Evolutionary conservation across 2,113 vertebrate species (phyloP), one percentile per base, ranked within the genome.

Genomic region (Cyprinodon brontotheroides): DNA sequence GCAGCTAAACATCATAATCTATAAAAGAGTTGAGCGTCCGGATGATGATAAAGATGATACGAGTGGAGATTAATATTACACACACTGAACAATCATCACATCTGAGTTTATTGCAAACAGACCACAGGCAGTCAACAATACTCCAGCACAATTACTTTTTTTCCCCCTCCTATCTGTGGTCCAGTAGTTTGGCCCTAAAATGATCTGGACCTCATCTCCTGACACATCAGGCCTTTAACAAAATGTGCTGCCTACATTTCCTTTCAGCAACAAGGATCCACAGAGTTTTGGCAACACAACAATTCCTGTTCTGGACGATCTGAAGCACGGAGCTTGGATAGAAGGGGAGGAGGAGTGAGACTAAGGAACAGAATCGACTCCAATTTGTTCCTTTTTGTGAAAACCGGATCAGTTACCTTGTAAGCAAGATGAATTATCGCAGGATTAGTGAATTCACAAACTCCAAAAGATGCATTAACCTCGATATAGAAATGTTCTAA

Each of bases 191-290:
- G 50, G 45, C 61, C 29, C 29, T 0, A 57, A 65, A 40, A 70
- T 68, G 74, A 76, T 75, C 80, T 61, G 29, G 15, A 76, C 66
- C 82, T 80, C 78, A 72, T 82, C 86, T 84, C 82, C 75, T 10
- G 79, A 79, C 74, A 40, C 40, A 57, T 70, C 7, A 10, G 61
- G 41, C 64, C 86, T 67, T 70, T 22, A 75, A 72, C 67, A 70
- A 45, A 41, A 76, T 75, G 53, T 11, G 70, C 17, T 41, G 38
- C 68, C 3, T 37, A 3, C n/a, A 8, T 15, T 36, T 59, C 41
- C 59, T 57, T 47, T 78, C 15, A 77, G 72, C 71, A 43, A 20
- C 1, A 68, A 68, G 66, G 43, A 70, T 29, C 22, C 73, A 80
- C 69, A 3, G 12, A 40, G 75, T 53, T 53, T 78, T 61, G 48